These are phyloP conservation scores for Orchestes rusci DNA, from an alignment of 2,888 invertebrate species.

Conservation along the genomic window DNA sequence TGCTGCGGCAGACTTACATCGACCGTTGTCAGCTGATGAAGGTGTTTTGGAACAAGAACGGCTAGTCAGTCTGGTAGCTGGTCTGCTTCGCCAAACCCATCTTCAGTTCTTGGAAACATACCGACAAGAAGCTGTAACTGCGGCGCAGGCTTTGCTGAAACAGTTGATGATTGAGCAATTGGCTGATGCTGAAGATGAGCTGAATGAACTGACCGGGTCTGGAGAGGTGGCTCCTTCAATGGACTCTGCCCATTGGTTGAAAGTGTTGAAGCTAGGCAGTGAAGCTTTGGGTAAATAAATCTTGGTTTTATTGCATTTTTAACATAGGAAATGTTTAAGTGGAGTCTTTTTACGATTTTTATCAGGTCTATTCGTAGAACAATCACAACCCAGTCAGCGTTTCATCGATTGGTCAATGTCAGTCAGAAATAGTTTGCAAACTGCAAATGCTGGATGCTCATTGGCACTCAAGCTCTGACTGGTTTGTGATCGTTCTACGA, in stretches of 20 bases:
- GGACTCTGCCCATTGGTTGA: slow-evolving; percentile 42
- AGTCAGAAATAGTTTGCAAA: no score
- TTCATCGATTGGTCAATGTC: no score
- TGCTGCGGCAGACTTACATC: slow-evolving; percentile 83
- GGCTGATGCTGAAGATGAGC: slow-evolving; percentile 51
- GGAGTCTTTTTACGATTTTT: no score
- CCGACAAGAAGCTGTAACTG: slow-evolving; percentile 79
- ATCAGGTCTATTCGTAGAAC: no score
- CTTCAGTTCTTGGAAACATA: slow-evolving; percentile 82
- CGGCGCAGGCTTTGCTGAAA: slow-evolving; percentile 82
- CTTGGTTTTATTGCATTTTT: background rate
- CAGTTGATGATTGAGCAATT: slow-evolving; percentile 77
- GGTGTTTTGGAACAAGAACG: slow-evolving; percentile 75
- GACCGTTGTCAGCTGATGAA: slow-evolving; percentile 58
- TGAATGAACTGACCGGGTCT: slow-evolving; percentile 49
- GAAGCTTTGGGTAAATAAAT: slow-evolving; percentile 36
- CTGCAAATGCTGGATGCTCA: no score
- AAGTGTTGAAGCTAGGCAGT: slow-evolving; percentile 39
- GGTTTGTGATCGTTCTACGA: no score
- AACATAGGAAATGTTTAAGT: no score
- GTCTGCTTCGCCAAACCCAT: slow-evolving; percentile 79
- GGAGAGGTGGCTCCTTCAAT: slow-evolving; percentile 41
- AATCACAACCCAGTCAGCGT: no score
- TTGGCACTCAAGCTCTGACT: no score
- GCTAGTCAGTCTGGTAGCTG: slow-evolving; percentile 58